Evolutionary conservation across 2,113 vertebrate genomes (phyloP).

Genomic region (Myrmecobius fasciatus): DNA sequence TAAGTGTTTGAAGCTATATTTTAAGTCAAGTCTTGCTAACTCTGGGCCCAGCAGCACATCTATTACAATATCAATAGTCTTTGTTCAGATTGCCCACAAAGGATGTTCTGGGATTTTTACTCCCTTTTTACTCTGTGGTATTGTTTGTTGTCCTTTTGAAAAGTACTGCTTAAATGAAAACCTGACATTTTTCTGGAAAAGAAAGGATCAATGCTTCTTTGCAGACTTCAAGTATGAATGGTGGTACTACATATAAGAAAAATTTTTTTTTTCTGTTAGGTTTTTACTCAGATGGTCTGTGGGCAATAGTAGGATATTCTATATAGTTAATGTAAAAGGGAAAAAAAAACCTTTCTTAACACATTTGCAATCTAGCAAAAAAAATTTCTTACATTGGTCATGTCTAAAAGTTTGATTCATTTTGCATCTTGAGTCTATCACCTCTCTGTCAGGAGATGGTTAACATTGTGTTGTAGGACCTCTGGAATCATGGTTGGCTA

Average conservation of each 20-base stretch:
- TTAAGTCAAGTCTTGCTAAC: not conserved
- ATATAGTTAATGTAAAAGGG: not conserved
- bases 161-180: not conserved
- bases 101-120: not conserved
- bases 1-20: not conserved
- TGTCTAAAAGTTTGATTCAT: too few relatives aligned
- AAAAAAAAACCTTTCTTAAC: not conserved
- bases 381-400: too few relatives aligned
- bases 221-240: not conserved
- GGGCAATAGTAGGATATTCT: not conserved
- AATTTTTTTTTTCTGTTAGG: too few relatives aligned
- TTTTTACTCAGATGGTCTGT: not conserved
- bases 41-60: not conserved
- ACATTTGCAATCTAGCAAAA: not conserved
- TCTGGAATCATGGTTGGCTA: not conserved
- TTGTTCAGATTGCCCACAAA: not conserved
- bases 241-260: not conserved
- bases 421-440: not conserved
- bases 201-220: not conserved
- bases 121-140: not conserved
- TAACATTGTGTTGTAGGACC: not conserved
- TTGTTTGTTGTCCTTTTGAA: not conserved
- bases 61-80: not conserved
- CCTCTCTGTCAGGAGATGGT: not conserved
- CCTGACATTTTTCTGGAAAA: not conserved